These are phyloP conservation scores for Pseudomyrmex gracilis DNA, from an alignment of 1,140 invertebrate species.

Conservation along the genomic window DNA sequence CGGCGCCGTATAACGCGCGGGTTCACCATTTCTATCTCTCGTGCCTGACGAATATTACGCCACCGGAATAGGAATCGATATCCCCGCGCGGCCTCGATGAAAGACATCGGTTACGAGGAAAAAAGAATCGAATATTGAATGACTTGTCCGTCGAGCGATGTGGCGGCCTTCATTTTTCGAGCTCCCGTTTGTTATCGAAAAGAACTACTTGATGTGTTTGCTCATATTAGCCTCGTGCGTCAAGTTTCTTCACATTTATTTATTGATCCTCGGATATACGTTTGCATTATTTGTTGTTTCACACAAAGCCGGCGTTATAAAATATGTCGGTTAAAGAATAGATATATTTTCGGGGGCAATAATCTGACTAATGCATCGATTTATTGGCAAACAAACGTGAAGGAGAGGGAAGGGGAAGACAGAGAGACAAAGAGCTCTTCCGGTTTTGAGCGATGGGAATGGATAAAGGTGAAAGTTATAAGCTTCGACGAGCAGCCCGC, in stretches of 20 bases:
- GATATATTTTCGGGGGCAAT: slow-evolving; percentile 25
- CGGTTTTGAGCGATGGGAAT: slow-evolving; percentile 35
- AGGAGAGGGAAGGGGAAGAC: slow-evolving; percentile 25
- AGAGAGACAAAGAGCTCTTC: slow-evolving; percentile 58
- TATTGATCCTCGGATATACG: too few relatives aligned
- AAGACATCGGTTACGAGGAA: slow-evolving; percentile 20
- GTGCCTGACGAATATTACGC: slow-evolving; percentile 79
- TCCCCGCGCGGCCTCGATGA: slow-evolving; percentile 42
- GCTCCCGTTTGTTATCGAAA: background rate
- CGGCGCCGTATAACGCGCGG: slow-evolving; percentile 61
- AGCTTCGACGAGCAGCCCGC: slow-evolving; percentile 42
- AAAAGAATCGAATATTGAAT: slow-evolving; percentile 27
- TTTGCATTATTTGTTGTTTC: too few relatives aligned
- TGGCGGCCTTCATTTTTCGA: slow-evolving; percentile 1
- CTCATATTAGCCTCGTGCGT: background rate
- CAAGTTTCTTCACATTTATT: background rate
- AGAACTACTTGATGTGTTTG: background rate
- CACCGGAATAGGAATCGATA: slow-evolving; percentile 76
- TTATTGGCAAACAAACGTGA: slow-evolving; percentile 15
- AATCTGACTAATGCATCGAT: slow-evolving; percentile 53
- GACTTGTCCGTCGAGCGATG: slow-evolving; percentile 11
- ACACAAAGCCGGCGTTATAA: too few relatives aligned
- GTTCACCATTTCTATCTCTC: slow-evolving; percentile 60
- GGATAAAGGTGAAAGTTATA: slow-evolving; percentile 59
- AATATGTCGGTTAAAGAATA: background rate